Base-by-base conservation (phyloP, 2,797 vertebrate species). In the Propithecus perrieri region DNA sequence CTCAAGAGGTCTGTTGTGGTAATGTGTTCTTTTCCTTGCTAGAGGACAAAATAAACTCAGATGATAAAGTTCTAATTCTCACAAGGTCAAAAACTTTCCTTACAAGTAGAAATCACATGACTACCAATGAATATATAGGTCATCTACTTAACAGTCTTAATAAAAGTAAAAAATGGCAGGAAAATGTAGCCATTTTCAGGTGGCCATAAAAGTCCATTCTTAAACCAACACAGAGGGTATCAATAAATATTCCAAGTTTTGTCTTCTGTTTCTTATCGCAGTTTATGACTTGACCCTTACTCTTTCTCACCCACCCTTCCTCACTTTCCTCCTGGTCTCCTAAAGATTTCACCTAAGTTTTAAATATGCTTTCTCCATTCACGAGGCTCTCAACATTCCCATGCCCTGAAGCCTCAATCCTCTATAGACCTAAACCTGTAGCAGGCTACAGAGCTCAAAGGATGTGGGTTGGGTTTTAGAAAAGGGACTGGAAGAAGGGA, bases 31-130 rank as follows among this genome's bases (percentile, higher is more conserved):
- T 97, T 75, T 96, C 89, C 76, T 92, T 92, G 80, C 97, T 96
- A 96, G 95, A 98, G 87, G 92, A 92, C 96, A 97, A 98, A 98
- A 97, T 71, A 97, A 97, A 97, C 89, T 96, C 76, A 81, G 95
- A 75, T 97, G 96, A 97, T 95, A 98, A 96, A 94, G 94, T 79
- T 93, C 78, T 97, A 63, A 95, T 88, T 94, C 97, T 97, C 97
- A 26, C 87, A 97, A 97, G 41, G 65, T 95, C 93, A 96, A 83
- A 96, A 83, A 96, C 80, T 97, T 98, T 97, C n/a, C 69, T 96
- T 94, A 59, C 5, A 71, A 94, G 67, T 88, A 85, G 65, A 84
- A 95, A 80, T 76, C 67, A 92, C 50, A 33, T 43, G 74, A 94
- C 3, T 96, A 5, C 35, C 74, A 46, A 55, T 90, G 93, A n/a